phyloP scores from a whole-genome alignment of 2,888 invertebrate genomes.

The Rhagium mordax region DNA sequence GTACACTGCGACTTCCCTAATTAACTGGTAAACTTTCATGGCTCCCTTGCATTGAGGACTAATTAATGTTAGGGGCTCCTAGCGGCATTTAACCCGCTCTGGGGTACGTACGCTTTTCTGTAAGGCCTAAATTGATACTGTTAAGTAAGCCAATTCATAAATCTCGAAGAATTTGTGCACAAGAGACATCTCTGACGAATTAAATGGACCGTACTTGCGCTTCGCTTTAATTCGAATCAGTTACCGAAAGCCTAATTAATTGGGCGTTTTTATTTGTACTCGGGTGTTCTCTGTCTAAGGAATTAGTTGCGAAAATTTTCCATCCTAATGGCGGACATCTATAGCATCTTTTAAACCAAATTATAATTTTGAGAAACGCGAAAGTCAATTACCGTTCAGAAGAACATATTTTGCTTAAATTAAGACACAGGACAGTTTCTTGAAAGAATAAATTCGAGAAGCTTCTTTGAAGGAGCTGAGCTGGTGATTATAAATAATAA shows the following conservation, averaged over 20 bases:
- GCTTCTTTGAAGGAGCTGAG: too few species aligned
- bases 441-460: too few species aligned
- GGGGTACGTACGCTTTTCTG: slow-evolving; percentile 47
- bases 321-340: neutral
- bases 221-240: slow-evolving; percentile 53
- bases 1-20: slow-evolving; percentile 68
- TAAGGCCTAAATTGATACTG: slow-evolving; percentile 60
- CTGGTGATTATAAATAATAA: too few species aligned
- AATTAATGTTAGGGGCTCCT: slow-evolving; percentile 67
- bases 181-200: slow-evolving; percentile 55
- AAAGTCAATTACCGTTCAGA: neutral
- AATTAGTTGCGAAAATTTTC: neutral
- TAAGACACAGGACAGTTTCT: too few species aligned
- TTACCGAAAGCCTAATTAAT: slow-evolving; percentile 57
- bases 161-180: slow-evolving; percentile 61
- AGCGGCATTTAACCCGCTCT: slow-evolving; percentile 58
- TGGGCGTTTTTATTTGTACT: slow-evolving; percentile 53
- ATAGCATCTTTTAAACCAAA: too few species aligned
- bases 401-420: neutral
- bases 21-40: slow-evolving; percentile 72
- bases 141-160: slow-evolving; percentile 64
- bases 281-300: slow-evolving; percentile 33
- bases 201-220: slow-evolving; percentile 59
- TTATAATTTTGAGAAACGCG: neutral
- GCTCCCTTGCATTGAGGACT: slow-evolving; percentile 69